Evolutionary conservation across 2,888 invertebrate species (phyloP).

Genomic region (Drosophila mulleri): DNA sequence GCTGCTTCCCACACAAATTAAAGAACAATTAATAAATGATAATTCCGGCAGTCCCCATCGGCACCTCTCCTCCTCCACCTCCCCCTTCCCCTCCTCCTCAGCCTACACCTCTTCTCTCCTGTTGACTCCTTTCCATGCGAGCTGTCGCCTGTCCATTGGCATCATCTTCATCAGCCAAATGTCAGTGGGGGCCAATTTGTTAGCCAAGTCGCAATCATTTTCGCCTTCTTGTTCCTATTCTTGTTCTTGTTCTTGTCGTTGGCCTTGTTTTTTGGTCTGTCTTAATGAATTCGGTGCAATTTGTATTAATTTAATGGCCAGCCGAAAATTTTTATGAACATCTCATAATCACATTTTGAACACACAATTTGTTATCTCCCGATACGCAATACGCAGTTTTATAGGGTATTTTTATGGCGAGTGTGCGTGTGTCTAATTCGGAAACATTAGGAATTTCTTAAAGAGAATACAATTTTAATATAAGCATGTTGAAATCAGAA

Average conservation of each 20-base stretch:
- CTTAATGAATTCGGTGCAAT: conserved; percentile 66
- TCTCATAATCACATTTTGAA: conserved; percentile 64
- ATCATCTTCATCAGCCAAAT: conserved; percentile 39
- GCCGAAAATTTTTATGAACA: conserved; percentile 67
- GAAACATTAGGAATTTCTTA: not conserved
- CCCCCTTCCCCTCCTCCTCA: not conserved
- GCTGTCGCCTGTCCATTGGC: conserved; percentile 46
- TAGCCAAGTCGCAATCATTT: conserved; percentile 25
- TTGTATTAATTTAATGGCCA: conserved; percentile 68
- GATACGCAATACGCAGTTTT: conserved; percentile 1
- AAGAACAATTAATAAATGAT: conserved; percentile 76
- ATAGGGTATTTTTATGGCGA: conserved; percentile 5
- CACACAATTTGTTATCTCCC: conserved; percentile 65
- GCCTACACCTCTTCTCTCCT: not conserved
- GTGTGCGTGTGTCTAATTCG: not conserved
- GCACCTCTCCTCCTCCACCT: not conserved
- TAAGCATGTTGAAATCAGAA: not conserved
- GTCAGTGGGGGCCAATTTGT: conserved; percentile 50
- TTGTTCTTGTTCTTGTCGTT: not conserved
- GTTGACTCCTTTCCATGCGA: conserved; percentile 11
- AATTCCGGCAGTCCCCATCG: conserved; percentile 31
- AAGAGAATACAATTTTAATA: not conserved
- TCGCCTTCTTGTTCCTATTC: not conserved
- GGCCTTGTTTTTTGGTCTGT: conserved; percentile 1
- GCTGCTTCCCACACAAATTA: conserved; percentile 78